A percentile compares a stretch with the other conserved stretches of the same genome.
These are phyloP conservation scores for Oryzias woworae DNA, from an alignment of 2,113 vertebrate genomes.

Conservation along the genomic window DNA sequence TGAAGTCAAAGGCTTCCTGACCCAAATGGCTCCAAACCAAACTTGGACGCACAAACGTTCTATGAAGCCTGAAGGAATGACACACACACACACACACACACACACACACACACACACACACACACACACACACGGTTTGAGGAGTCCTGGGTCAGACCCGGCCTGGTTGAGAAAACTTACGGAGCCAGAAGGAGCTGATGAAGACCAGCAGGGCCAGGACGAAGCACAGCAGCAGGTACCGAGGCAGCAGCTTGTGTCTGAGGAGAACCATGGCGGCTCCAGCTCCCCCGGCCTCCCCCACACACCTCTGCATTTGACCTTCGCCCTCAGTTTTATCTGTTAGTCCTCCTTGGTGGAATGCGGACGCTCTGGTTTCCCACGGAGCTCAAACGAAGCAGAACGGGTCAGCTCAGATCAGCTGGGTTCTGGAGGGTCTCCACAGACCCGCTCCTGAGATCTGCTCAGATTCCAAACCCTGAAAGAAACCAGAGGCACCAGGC, in stretches of 20 bases:
- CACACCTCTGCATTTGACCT: constrained; percentile 40
- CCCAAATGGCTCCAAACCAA: too few relatives aligned
- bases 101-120: too few relatives aligned
- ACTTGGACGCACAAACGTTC: too few relatives aligned
- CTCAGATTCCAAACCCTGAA: too few relatives aligned
- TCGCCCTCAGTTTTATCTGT: constrained; percentile 24
- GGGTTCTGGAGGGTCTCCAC: too few relatives aligned
- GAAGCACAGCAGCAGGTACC: constrained; percentile 45
- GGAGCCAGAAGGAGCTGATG: constrained; percentile 56
- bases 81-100: too few relatives aligned
- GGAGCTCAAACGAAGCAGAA: neutral
- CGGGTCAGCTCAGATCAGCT: neutral
- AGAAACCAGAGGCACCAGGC: too few relatives aligned
- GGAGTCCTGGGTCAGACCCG: too few relatives aligned
- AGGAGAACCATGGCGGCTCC: constrained; percentile 36
- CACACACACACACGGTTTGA: too few relatives aligned
- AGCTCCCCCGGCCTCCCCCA: neutral
- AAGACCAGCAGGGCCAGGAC: constrained; percentile 57
- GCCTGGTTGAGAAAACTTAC: constrained; percentile 42
- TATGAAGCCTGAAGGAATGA: too few relatives aligned
- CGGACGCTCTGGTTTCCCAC: neutral
- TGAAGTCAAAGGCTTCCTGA: too few relatives aligned
- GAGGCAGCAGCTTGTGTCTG: constrained; percentile 14
- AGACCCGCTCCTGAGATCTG: too few relatives aligned
- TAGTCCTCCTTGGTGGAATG: neutral